Evolutionary conservation across 2,797 vertebrate species (phyloP).

Genomic region (Gastrophryne carolinensis): DNA sequence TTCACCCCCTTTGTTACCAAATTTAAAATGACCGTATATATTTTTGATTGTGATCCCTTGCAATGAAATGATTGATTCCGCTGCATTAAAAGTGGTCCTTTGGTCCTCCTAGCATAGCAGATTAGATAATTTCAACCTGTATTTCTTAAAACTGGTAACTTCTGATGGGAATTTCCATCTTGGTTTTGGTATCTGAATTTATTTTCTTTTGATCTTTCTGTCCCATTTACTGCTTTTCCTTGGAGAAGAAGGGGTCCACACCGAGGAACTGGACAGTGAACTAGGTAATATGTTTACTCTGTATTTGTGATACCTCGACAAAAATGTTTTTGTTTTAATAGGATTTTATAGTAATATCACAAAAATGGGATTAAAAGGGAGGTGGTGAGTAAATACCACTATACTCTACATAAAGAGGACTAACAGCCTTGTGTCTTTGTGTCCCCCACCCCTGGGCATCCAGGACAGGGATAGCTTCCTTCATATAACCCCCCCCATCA

Average conservation of each 20-base stretch:
- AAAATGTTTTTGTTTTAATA: not conserved
- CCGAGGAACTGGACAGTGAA: slow-evolving; percentile 98
- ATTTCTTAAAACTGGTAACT: slow-evolving; percentile 39
- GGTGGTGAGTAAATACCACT: too few relatives aligned
- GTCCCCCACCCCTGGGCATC: too few relatives aligned
- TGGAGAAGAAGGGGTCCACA: slow-evolving; percentile 98
- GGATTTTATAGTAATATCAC: too few relatives aligned
- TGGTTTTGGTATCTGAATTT: slow-evolving; percentile 78
- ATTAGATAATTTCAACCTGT: slow-evolving; percentile 12
- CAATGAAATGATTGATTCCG: not conserved
- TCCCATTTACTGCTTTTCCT: slow-evolving; percentile 71
- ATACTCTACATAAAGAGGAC: too few relatives aligned
- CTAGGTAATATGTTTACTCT: slow-evolving; percentile 82
- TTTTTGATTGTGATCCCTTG: too few relatives aligned
- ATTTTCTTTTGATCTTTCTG: slow-evolving; percentile 76
- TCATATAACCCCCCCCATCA: too few relatives aligned
- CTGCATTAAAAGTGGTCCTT: not conserved
- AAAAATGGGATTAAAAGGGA: too few relatives aligned
- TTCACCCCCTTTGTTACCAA: too few relatives aligned
- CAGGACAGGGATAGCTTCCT: too few relatives aligned
- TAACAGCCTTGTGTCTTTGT: too few relatives aligned
- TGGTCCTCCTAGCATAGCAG: not conserved
- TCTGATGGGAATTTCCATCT: slow-evolving; percentile 68
- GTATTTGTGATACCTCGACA: slow-evolving; percentile 34
- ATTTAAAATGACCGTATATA: too few relatives aligned